These are phyloP conservation scores for Dilophus febrilis DNA, from an alignment of 2,888 invertebrate genomes.

Conservation along the genomic window DNA sequence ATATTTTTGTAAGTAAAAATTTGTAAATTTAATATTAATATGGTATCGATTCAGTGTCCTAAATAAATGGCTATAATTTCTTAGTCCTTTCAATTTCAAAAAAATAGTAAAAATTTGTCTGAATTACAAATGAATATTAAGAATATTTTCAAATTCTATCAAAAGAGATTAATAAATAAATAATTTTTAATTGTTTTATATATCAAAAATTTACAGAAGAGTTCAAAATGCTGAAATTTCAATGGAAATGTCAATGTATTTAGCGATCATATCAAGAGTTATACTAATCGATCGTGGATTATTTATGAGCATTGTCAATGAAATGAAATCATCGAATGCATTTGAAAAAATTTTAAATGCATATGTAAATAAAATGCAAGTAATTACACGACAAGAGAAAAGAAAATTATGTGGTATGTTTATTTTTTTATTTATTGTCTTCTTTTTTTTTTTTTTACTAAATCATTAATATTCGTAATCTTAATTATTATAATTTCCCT, in stretches of 20 bases:
- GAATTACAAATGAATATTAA: no score
- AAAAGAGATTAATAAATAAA: no score
- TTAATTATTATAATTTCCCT: no score
- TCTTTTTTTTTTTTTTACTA: slow-evolving; percentile 9
- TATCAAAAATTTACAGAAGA: slow-evolving; percentile 31
- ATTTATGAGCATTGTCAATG: slow-evolving; percentile 36
- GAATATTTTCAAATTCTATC: no score
- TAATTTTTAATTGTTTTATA: slow-evolving; percentile 2
- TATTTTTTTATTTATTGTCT: slow-evolving; percentile 25
- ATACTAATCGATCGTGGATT: slow-evolving; percentile 50
- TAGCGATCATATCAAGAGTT: slow-evolving; percentile 62
- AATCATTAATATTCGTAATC: no score
- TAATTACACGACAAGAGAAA: slow-evolving; percentile 60
- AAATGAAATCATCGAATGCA: slow-evolving; percentile 42
- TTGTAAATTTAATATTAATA: background rate
- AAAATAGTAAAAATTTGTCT: no score
- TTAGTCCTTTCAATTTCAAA: slow-evolving; percentile 1
- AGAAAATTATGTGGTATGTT: slow-evolving; percentile 63
- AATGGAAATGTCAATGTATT: slow-evolving; percentile 57
- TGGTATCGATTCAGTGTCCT: background rate
- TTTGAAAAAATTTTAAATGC: slow-evolving; percentile 53
- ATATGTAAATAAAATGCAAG: slow-evolving; percentile 65
- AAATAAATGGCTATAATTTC: slow-evolving; percentile 3
- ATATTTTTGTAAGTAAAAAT: slow-evolving; percentile 36
- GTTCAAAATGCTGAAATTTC: slow-evolving; percentile 53